phyloP scores from a whole-genome alignment of 2,113 vertebrate species.

The Okapia johnstoni region DNA sequence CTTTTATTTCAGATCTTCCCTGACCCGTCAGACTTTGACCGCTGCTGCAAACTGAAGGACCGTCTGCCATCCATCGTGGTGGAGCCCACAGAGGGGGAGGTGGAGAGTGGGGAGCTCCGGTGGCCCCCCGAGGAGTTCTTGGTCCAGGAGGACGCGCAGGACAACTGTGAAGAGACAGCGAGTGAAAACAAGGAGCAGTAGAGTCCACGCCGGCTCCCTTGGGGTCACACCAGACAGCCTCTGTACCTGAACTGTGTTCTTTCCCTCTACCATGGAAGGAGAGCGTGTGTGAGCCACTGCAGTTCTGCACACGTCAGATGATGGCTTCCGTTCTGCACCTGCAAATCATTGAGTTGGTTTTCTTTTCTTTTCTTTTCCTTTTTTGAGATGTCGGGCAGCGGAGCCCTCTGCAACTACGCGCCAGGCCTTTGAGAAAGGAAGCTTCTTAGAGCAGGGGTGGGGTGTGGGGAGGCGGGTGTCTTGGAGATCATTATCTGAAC shows the following conservation, averaged over 20 bases:
- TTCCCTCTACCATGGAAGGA: conserved; percentile 71
- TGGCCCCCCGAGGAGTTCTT: conserved; percentile 97
- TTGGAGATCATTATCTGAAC: conserved; percentile 79
- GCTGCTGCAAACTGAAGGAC: conserved; percentile 97
- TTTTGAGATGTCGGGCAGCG: conserved; percentile 71
- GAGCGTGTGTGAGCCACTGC: conserved; percentile 57
- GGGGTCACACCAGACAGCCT: conserved; percentile 16
- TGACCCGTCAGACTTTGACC: conserved; percentile 94
- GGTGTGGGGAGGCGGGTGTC: conserved; percentile 63
- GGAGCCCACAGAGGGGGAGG: conserved; percentile 94
- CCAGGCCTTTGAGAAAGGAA: conserved; percentile 83
- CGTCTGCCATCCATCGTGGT: conserved; percentile 97
- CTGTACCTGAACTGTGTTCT: conserved; percentile 74
- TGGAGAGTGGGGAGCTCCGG: conserved; percentile 96
- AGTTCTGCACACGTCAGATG: conserved; percentile 73
- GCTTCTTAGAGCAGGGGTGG: conserved; percentile 65
- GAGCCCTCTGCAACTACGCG: conserved; percentile 75
- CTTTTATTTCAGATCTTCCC: conserved; percentile 92
- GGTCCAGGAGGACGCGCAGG: conserved; percentile 88
- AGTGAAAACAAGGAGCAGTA: conserved; percentile 87
- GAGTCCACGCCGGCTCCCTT: conserved; percentile 40
- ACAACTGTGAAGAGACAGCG: conserved; percentile 77
- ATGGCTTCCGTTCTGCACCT: conserved; percentile 85
- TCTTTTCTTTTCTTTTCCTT: conserved; percentile 61
- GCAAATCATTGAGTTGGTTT: conserved; percentile 75